Evolutionary conservation across 2,888 invertebrate genomes (phyloP).

Genomic region (Amblyjoppa proteus): DNA sequence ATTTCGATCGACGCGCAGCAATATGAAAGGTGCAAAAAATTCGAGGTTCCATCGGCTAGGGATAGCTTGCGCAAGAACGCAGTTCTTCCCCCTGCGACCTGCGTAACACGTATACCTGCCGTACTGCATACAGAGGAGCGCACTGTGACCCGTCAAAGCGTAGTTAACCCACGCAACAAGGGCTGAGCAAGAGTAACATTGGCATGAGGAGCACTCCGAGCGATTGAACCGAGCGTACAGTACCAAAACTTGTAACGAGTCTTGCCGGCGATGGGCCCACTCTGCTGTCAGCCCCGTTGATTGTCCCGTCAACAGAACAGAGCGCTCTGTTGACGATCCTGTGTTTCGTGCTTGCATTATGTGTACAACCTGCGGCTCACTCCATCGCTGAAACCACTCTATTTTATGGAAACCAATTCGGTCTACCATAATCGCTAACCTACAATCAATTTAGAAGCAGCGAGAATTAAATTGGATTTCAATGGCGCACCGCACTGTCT

Average conservation of each 20-base stretch:
- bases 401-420: not conserved
- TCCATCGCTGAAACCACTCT: not conserved
- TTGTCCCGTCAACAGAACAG: conserved; percentile 27
- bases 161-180: not conserved
- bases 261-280: not conserved
- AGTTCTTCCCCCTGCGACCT: not conserved
- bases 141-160: not conserved
- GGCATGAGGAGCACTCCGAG: not conserved
- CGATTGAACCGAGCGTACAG: not conserved
- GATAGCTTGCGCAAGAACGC: not conserved
- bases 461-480: conserved; percentile 44
- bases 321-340: not conserved
- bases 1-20: too few species aligned
- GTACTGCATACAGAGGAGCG: not conserved
- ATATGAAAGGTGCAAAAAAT: not conserved
- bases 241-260: conserved; percentile 45
- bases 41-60: not conserved
- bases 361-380: not conserved
- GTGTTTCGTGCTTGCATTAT: not conserved
- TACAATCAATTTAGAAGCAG: conserved; percentile 45
- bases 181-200: not conserved
- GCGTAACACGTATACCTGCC: not conserved
- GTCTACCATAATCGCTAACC: not conserved
- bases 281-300: conserved; percentile 44
- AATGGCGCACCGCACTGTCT: conserved; percentile 47